A percentile compares a stretch with the other conserved stretches of the same genome.
phyloP scores from a whole-genome alignment of 2,113 vertebrate genomes.

The Anarrhichthys ocellatus region DNA sequence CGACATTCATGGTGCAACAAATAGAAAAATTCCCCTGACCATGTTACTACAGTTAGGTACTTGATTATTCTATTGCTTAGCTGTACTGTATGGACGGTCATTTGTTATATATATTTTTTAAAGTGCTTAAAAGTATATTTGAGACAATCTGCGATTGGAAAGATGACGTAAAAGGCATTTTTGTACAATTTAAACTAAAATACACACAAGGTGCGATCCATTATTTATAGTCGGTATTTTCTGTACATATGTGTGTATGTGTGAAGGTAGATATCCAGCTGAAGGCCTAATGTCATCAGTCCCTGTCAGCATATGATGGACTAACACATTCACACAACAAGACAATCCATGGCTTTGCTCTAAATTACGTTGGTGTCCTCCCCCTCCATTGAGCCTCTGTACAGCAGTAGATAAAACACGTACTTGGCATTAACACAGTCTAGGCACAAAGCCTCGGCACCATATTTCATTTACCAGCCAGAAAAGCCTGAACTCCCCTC shows the following conservation, averaged over 20 bases:
- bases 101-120: slow-evolving; percentile 42
- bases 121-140: slow-evolving; percentile 68
- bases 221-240: slow-evolving; percentile 32
- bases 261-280: slow-evolving; percentile 12
- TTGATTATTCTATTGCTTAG: slow-evolving; percentile 28
- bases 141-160: slow-evolving; percentile 39
- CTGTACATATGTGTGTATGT: slow-evolving; percentile 37
- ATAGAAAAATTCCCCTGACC: not conserved
- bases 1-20: slow-evolving; percentile 21
- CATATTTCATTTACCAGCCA: slow-evolving; percentile 43
- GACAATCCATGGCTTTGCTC: slow-evolving; percentile 47
- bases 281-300: slow-evolving; percentile 45
- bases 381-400: slow-evolving; percentile 29
- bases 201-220: slow-evolving; percentile 34
- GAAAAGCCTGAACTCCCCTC: slow-evolving; percentile 10
- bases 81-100: slow-evolving; percentile 19
- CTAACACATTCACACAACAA: slow-evolving; percentile 41
- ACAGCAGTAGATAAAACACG: slow-evolving; percentile 44
- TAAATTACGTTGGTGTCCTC: slow-evolving; percentile 8
- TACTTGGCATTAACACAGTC: slow-evolving; percentile 47
- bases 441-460: slow-evolving; percentile 43
- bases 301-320: slow-evolving; percentile 30
- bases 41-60: slow-evolving; percentile 7
- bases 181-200: slow-evolving; percentile 54
- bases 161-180: slow-evolving; percentile 38